Evolutionary conservation across 2,113 vertebrate genomes (phyloP).

Genomic region (Pithys albifrons): DNA sequence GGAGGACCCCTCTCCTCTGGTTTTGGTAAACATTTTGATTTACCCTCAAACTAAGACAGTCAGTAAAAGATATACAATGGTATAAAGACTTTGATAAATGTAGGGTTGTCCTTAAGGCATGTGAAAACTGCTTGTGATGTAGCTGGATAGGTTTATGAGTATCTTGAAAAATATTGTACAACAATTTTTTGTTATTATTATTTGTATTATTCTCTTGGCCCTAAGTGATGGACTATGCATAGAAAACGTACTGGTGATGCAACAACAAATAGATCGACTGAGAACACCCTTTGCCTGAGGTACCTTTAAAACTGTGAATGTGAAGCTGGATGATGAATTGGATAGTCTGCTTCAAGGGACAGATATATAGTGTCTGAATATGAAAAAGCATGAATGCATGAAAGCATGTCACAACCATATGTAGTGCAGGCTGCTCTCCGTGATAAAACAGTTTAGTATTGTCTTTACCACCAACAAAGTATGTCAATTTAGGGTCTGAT

Average conservation of each 20-base stretch:
- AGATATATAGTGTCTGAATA: constrained; percentile 59
- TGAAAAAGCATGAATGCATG: constrained; percentile 36
- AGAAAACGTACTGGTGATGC: constrained; percentile 6
- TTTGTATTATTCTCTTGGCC: constrained; percentile 1
- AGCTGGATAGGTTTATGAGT: not conserved
- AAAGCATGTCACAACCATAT: not conserved
- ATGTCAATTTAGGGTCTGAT: not conserved
- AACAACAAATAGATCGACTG: constrained; percentile 31
- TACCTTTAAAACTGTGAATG: constrained; percentile 18
- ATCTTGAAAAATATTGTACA: not conserved
- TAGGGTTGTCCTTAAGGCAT: not conserved
- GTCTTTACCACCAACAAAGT: not conserved
- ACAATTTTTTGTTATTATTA: not conserved
- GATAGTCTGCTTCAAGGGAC: constrained; percentile 46
- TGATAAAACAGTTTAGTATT: constrained; percentile 43
- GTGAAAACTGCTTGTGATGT: not conserved
- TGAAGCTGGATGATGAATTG: constrained; percentile 56
- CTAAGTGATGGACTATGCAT: constrained; percentile 26
- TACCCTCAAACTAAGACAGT: not conserved
- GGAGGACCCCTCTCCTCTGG: too few relatives aligned
- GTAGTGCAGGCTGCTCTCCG: constrained; percentile 13
- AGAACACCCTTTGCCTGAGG: constrained; percentile 40
- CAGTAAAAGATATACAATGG: not conserved
- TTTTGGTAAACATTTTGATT: too few relatives aligned
- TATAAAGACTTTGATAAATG: not conserved